These are phyloP conservation scores for Callospermophilus lateralis DNA, from an alignment of 2,113 vertebrate species.

Conservation along the genomic window DNA sequence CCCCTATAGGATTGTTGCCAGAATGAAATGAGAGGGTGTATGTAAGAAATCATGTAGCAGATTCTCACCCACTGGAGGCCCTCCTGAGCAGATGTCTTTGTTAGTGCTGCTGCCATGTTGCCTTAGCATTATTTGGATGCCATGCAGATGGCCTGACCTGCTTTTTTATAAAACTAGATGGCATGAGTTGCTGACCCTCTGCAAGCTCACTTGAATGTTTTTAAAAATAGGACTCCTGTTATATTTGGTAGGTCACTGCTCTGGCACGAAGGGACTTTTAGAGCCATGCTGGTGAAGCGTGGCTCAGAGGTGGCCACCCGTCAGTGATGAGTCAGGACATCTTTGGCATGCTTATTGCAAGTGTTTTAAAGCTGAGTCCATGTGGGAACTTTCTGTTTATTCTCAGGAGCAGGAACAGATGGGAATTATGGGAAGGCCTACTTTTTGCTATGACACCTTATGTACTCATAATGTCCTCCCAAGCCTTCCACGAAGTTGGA, in stretches of 20 bases:
- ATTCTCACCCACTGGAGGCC: neutral
- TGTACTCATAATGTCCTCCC: neutral
- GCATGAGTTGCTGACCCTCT: constrained; percentile 15
- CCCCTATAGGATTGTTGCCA: neutral
- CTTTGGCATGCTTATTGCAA: constrained; percentile 23
- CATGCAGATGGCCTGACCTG: neutral
- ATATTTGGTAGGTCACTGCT: constrained; percentile 68
- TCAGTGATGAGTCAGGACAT: constrained; percentile 53
- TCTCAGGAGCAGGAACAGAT: constrained; percentile 17
- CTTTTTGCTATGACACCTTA: neutral
- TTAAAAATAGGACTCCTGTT: constrained; percentile 67
- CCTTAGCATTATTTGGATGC: constrained; percentile 36
- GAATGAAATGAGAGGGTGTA: neutral
- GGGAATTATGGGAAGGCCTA: constrained; percentile 45
- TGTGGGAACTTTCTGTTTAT: constrained; percentile 47
- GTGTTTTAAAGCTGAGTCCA: constrained; percentile 50
- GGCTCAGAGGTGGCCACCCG: neutral
- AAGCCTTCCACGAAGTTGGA: constrained; percentile 10
- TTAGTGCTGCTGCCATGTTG: neutral
- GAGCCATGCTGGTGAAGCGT: constrained; percentile 42
- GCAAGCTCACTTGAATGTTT: constrained; percentile 66
- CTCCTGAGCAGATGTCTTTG: neutral
- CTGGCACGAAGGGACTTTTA: constrained; percentile 70
- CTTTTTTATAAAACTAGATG: constrained; percentile 48
- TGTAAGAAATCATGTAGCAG: neutral